Evolutionary conservation across 2,888 invertebrate genomes (phyloP).

Genomic region (Tetragonisca angustula): DNA sequence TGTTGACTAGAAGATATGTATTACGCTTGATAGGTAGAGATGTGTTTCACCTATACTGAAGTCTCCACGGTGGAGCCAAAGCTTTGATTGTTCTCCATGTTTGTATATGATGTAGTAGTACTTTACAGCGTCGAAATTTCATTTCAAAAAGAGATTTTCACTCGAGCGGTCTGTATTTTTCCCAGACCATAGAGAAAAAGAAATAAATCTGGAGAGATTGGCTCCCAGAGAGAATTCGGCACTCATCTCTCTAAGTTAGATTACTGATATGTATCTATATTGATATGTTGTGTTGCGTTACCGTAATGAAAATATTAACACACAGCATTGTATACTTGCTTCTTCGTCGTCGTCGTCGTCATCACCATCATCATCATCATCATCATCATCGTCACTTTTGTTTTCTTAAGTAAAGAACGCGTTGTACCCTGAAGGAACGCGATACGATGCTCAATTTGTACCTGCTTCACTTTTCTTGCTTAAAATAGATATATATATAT

Average conservation of each 20-base stretch:
- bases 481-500: conserved; percentile 47
- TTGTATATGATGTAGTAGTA: not conserved
- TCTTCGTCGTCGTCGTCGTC: conserved; percentile 17
- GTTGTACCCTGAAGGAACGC: conserved; percentile 70
- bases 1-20: conserved; percentile 71
- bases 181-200: not conserved
- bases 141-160: not conserved
- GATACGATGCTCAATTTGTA: conserved; percentile 70
- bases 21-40: conserved; percentile 68
- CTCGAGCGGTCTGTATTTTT: not conserved
- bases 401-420: conserved; percentile 61
- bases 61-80: conserved; percentile 38
- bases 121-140: not conserved
- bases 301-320: conserved; percentile 73
- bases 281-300: conserved; percentile 69
- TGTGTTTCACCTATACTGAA: conserved; percentile 46
- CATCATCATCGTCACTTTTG: conserved; percentile 17
- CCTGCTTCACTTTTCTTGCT: conserved; percentile 56
- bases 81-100: conserved; percentile 12
- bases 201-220: conserved; percentile 10
- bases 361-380: conserved; percentile 21
- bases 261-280: conserved; percentile 71
- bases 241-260: conserved; percentile 45
- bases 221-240: conserved; percentile 55
- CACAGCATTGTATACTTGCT: conserved; percentile 50